A percentile compares a stretch with the other conserved stretches of the same genome.
Conservation (phyloP, 2,888 invertebrate genomes). For the Deilephila elpenor region DNA sequence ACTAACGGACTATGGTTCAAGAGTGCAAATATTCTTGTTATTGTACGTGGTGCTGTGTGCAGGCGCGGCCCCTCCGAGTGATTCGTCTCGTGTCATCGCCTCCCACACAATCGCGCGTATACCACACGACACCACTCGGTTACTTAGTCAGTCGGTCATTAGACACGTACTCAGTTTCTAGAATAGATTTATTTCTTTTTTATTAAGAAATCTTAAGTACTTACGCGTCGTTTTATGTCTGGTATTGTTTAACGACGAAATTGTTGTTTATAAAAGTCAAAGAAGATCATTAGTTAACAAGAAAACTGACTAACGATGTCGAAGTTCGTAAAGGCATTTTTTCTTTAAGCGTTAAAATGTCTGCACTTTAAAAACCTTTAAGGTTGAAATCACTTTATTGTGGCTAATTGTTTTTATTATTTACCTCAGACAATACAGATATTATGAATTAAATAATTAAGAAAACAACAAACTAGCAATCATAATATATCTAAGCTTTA, state of each 20-base stretch:
- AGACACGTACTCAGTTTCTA: constrained; percentile 52
- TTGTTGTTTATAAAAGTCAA: neutral
- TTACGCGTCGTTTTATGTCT: neutral
- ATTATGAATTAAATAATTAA: neutral
- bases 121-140: constrained; percentile 59
- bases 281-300: neutral
- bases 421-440: neutral
- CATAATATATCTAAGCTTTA: constrained; percentile 17
- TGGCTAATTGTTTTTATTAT: neutral
- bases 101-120: constrained; percentile 57
- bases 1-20: neutral
- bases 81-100: constrained; percentile 59
- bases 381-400: neutral
- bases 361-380: neutral
- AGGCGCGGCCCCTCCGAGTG: constrained; percentile 41
- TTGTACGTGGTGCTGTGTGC: constrained; percentile 45
- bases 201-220: neutral
- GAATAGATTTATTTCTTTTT: constrained; percentile 43
- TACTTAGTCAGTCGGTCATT: constrained; percentile 59
- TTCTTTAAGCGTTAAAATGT: neutral
- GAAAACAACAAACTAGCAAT: too few species aligned
- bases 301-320: too few species aligned
- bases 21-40: constrained; percentile 42
- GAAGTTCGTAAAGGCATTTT: too few species aligned
- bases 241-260: neutral